Evolutionary conservation across 2,797 vertebrate genomes (phyloP), one percentile per base, ranked within the genome.

Genomic region (Cossypha caffra): DNA sequence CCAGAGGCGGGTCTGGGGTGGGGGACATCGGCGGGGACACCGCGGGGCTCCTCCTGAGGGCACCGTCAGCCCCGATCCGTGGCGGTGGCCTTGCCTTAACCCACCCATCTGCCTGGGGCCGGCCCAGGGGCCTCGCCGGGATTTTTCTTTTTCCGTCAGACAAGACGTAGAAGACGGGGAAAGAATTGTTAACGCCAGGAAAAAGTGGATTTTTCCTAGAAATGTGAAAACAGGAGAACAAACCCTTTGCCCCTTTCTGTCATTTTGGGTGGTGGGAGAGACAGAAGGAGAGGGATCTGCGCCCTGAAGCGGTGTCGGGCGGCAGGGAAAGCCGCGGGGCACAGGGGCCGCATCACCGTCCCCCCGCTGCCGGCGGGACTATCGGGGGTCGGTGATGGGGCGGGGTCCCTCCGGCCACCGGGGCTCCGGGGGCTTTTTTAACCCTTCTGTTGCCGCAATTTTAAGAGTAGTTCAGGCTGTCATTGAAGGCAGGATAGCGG

Each of bases 131-230:
- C 26, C 59, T 54, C 18, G 20, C n/a, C 43, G 54, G 38, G 28
- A 58, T 31, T 38, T 58, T 48, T 45, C 37, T 75, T 82, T 48
- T 87, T 59, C 42, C 40, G 4, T 4, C 35, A 19, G 16, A 29
- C 16, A 52, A 55, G 24, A 20, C 3, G 17, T 23, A 33, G 43
- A 23, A 16, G 61, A 1, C 3, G 33, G 17, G 14, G 4, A 73
- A 80, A n/a, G 43, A 73, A 19, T 15, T 9, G 8, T 18, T 45
- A 63, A 45, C 0, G 6, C 9, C 2, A 5, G 23, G 6, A 7
- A 85, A 78, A 78, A 45, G 23, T 3, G 45, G 50, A 0, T 64
- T 78, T 89, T 19, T 5, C 38, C 25, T 40, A 9, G 8, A 67
- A 54, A 50, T 8, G 38, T 15, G 52, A 29, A 86, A 73, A 67